These are phyloP conservation scores for Anarsia innoxiella DNA, from an alignment of 2,888 invertebrate species.

Conservation along the genomic window DNA sequence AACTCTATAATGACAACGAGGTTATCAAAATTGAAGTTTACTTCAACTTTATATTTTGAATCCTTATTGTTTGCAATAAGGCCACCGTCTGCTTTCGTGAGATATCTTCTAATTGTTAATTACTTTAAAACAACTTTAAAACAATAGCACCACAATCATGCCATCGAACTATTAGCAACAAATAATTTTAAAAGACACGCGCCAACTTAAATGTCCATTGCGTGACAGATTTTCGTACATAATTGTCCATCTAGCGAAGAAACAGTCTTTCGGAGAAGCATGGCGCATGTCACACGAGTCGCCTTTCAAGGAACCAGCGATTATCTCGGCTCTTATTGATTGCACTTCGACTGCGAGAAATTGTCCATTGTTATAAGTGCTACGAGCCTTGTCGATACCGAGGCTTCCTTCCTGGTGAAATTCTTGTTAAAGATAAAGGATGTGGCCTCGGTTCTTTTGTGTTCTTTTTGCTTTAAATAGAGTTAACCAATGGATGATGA, in stretches of 20 bases:
- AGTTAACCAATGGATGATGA: no score
- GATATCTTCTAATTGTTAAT: neutral
- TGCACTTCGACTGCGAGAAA: constrained; percentile 30
- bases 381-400: constrained; percentile 10
- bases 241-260: constrained; percentile 28
- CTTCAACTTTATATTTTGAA: no score
- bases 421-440: constrained; percentile 5
- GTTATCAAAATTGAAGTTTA: no score
- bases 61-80: no score
- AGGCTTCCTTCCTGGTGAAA: constrained; percentile 10
- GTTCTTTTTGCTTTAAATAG: no score
- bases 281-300: constrained; percentile 55
- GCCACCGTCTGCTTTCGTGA: no score
- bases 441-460: neutral
- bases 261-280: constrained; percentile 42
- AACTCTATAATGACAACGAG: no score
- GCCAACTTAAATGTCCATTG: no score
- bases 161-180: neutral
- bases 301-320: constrained; percentile 47
- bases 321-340: constrained; percentile 48
- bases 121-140: neutral
- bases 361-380: constrained; percentile 35
- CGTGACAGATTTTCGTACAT: neutral
- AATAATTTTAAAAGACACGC: no score
- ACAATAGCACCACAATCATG: neutral